A percentile compares a stretch with the other conserved stretches of the same genome.
Conservation (phyloP, 2,113 vertebrate genomes). For the Bombycilla garrulus region DNA sequence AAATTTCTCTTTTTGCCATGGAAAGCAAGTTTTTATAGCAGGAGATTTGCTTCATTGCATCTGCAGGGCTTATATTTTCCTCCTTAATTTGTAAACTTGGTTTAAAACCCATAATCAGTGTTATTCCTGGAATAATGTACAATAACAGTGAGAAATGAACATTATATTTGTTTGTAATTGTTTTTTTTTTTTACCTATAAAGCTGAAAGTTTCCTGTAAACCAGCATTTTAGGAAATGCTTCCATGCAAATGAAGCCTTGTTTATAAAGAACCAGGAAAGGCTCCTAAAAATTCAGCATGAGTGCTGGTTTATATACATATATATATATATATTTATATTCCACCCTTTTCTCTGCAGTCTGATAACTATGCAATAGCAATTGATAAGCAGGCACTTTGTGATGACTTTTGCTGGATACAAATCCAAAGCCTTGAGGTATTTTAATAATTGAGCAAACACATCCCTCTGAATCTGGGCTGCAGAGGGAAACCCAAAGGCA, state of each 20-base stretch:
- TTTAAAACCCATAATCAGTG: not conserved
- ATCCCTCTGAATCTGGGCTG: not conserved
- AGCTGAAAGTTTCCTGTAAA: not conserved
- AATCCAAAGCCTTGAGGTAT: not conserved
- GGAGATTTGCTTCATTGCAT: not conserved
- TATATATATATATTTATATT: no score
- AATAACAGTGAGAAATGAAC: not conserved
- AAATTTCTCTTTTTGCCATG: not conserved
- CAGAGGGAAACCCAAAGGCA: not conserved
- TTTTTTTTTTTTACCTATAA: not conserved
- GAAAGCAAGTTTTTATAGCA: not conserved
- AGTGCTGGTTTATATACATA: not conserved
- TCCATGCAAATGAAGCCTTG: not conserved
- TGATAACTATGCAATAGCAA: not conserved
- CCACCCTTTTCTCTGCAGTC: not conserved
- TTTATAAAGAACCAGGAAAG: not conserved
- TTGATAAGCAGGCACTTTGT: not conserved
- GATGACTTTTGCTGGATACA: not conserved
- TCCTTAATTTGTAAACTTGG: not conserved
- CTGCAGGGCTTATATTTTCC: not conserved
- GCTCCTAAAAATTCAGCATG: not conserved
- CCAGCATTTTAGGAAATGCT: not conserved
- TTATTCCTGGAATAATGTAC: not conserved
- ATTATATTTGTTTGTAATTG: accelerated
- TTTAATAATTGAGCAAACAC: not conserved